Base-by-base conservation (phyloP, 2,113 vertebrate genomes). In the Trinectes maculatus region DNA sequence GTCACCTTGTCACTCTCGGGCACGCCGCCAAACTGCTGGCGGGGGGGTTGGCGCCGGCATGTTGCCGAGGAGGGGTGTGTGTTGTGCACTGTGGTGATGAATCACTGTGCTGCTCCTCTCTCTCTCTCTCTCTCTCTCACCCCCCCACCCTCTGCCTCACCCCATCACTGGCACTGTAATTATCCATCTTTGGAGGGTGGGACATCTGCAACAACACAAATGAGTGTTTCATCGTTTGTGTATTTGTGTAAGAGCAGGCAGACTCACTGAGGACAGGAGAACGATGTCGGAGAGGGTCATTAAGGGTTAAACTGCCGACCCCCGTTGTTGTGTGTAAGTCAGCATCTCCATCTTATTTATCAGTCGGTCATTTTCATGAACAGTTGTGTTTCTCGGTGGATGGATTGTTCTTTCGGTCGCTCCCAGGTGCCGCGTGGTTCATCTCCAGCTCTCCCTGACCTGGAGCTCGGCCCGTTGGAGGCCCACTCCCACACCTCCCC, bases 1-100 rank as follows among this genome's bases (percentile, higher is more conserved):
- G 90, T 91, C 90, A 91, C 90, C 90, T 91, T 91, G 90, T 90
- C 87, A 90, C 85, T 89, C 79, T 79, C 24, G 74, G 88, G 90
- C 90, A 68, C 0, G n/a, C 61, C 43, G 90, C 90, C 90, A 90
- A 87, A 82, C 74, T 78, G 80, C 75, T 67, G 82, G 72, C 43
- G 57, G 87, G 85, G 43, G 79, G 81, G 77, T 42, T 62, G 82
- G 79, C 61, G 79, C n/a, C 49, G 82, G 86, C 74, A 34, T 62
- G 82, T 61, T 83, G 85, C 74, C 67, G 78, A 80, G 79, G 65
- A 65, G 73, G 63, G 62, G 58, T 75, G 83, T 71, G 74, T 15
- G 53, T 79, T 42, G 69, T 79, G 75, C 29, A 28, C 69, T 47
- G 79, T 83, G 85, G 83, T 77, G 85, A 91, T 91, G 87, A 88